Percentiles rank a stretch among this genome's conserved stretches.
Evolutionary conservation across 2,888 invertebrate genomes (phyloP).

Genomic region (Drosophila merina): DNA sequence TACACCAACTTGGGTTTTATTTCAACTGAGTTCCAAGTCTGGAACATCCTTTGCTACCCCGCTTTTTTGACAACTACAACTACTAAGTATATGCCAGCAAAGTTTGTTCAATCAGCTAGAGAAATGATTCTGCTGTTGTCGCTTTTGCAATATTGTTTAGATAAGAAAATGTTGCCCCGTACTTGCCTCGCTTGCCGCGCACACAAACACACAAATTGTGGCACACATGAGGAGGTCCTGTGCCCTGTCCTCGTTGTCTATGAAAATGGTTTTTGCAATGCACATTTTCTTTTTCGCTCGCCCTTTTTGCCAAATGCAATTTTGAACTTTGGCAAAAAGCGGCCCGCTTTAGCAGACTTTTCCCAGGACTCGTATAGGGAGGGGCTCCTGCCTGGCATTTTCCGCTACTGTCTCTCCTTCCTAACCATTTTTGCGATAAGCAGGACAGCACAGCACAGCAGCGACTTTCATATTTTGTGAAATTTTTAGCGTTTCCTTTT

Average conservation of each 20-base stretch:
- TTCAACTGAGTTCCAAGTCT: not conserved
- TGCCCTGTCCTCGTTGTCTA: conserved; percentile 22
- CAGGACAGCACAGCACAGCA: conserved; percentile 45
- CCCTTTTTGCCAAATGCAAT: conserved; percentile 67
- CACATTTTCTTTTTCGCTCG: conserved; percentile 46
- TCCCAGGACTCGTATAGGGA: not conserved
- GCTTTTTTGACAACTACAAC: conserved; percentile 24
- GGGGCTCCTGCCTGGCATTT: not conserved
- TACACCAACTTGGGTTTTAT: no score
- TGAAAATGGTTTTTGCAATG: conserved; percentile 51
- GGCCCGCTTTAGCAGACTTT: conserved; percentile 36
- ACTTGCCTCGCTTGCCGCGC: conserved; percentile 3
- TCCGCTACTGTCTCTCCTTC: not conserved
- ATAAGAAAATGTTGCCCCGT: conserved; percentile 70
- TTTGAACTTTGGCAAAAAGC: conserved; percentile 60
- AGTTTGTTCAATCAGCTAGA: conserved; percentile 75
- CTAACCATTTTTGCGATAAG: conserved; percentile 47
- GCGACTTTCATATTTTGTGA: conserved; percentile 52
- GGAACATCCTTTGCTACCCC: conserved; percentile 6
- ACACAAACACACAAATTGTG: conserved; percentile 27
- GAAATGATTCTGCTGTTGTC: conserved; percentile 46
- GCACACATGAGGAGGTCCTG: conserved; percentile 27
- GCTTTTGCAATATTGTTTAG: conserved; percentile 73
- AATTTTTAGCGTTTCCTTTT: conserved; percentile 41
- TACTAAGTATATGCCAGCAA: conserved; percentile 48